A percentile compares a stretch with the other conserved stretches of the same genome.
Evolutionary conservation across 2,888 invertebrate species (phyloP).

Genomic region (Amphipyra tragopoginis): DNA sequence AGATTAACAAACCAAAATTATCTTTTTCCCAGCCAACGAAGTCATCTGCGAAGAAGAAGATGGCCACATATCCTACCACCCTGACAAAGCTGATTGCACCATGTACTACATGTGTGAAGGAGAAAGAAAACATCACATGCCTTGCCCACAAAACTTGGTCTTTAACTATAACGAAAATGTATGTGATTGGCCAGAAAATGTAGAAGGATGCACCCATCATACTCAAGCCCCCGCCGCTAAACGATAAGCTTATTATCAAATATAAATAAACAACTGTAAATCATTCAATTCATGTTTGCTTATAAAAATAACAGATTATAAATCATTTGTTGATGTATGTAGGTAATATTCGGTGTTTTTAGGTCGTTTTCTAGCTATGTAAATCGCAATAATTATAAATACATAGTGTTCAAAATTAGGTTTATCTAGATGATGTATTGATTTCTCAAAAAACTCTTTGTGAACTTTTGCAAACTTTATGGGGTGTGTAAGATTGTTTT

Average conservation of each 20-base stretch:
- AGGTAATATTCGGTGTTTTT: constrained; percentile 57
- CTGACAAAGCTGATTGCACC: constrained; percentile 97
- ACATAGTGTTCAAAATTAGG: constrained; percentile 64
- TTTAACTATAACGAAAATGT: constrained; percentile 98
- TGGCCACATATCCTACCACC: constrained; percentile 98
- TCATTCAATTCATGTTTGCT: constrained; percentile 58
- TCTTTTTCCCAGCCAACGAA: constrained; percentile 92
- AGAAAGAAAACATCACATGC: constrained; percentile 98
- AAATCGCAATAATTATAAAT: constrained; percentile 62
- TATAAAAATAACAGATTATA: constrained; percentile 51
- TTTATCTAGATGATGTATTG: constrained; percentile 55
- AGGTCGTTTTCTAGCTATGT: constrained; percentile 59
- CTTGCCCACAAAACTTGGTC: constrained; percentile 97
- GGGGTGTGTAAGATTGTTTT: constrained; percentile 44
- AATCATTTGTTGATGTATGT: constrained; percentile 53
- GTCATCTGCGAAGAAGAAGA: constrained; percentile 97
- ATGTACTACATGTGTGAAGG: constrained; percentile 99
- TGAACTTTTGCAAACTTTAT: constrained; percentile 26
- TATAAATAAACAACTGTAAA: constrained; percentile 42
- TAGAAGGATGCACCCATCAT: constrained; percentile 93
- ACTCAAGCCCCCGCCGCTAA: constrained; percentile 86
- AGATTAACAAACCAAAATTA: no score
- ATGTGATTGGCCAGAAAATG: constrained; percentile 99
- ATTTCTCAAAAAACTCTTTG: constrained; percentile 26
- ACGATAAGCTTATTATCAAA: constrained; percentile 66